These are phyloP conservation scores for Hepsetus odoe DNA, from an alignment of 2,113 vertebrate genomes.

Conservation along the genomic window DNA sequence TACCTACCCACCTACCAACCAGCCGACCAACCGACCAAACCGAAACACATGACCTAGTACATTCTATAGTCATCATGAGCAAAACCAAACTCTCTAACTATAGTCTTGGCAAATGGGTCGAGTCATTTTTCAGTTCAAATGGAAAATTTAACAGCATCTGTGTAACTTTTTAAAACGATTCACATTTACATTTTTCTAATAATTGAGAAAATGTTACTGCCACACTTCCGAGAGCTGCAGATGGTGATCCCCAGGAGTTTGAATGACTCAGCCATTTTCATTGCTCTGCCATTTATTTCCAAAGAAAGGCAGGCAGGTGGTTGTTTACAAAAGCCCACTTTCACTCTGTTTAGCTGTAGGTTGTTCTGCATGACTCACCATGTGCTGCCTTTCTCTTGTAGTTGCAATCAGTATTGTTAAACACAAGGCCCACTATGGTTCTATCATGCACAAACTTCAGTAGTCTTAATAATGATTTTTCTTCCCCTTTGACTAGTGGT, in stretches of 20 bases:
- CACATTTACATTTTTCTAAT: not conserved
- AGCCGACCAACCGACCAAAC: too few relatives aligned
- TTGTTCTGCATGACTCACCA: not conserved
- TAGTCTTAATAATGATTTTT: not conserved
- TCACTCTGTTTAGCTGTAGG: not conserved
- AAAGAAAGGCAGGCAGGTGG: conserved; percentile 1
- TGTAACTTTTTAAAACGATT: too few relatives aligned
- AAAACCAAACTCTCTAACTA: too few relatives aligned
- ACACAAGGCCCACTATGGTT: not conserved
- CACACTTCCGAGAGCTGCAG: not conserved
- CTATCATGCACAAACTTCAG: not conserved
- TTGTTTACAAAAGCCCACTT: conserved; percentile 7
- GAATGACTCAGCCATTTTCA: not conserved
- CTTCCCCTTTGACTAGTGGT: not conserved
- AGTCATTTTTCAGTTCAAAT: too few relatives aligned
- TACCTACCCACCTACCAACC: too few relatives aligned
- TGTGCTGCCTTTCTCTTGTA: not conserved
- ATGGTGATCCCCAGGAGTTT: conserved; percentile 1
- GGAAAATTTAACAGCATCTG: too few relatives aligned
- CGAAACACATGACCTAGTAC: too few relatives aligned
- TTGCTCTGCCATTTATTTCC: conserved; percentile 2
- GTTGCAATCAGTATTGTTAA: not conserved
- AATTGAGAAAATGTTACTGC: not conserved
- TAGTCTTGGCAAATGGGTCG: too few relatives aligned
- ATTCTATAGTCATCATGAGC: too few relatives aligned